phyloP scores from a whole-genome alignment of 2,113 vertebrate genomes.

The Tautogolabrus adspersus region DNA sequence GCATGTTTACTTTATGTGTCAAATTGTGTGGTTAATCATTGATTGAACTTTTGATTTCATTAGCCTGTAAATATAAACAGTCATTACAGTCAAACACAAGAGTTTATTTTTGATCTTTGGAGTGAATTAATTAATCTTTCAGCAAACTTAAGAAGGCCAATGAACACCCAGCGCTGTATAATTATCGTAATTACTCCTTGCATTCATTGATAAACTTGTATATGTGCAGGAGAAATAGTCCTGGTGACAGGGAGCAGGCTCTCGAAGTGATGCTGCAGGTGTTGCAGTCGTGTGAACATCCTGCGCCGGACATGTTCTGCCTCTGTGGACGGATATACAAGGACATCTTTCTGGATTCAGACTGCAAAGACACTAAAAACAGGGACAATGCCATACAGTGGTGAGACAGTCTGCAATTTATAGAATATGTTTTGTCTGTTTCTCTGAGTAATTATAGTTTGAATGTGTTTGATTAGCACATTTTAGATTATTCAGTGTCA shows the following conservation, averaged over 20 bases:
- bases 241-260: constrained; percentile 91
- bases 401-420: constrained; percentile 74
- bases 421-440: neutral
- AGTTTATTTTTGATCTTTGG: no score
- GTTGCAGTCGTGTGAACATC: constrained; percentile 89
- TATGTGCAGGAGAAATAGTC: constrained; percentile 88
- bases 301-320: constrained; percentile 96
- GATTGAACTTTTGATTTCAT: no score
- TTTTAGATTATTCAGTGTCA: no score
- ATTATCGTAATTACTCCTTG: no score
- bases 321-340: constrained; percentile 97
- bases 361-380: constrained; percentile 90
- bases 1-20: no score
- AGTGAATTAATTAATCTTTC: no score
- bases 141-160: no score
- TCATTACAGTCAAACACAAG: no score
- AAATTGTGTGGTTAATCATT: no score
- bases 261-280: constrained; percentile 93
- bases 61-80: no score
- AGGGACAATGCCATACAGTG: constrained; percentile 93
- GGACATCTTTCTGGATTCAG: constrained; percentile 94
- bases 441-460: neutral
- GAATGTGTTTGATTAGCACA: no score
- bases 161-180: no score
- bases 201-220: neutral